A percentile compares a stretch with the other conserved stretches of the same genome.
phyloP scores from a whole-genome alignment of 2,113 vertebrate species.

The Bos taurus region ARS-UCD2.0 NC_037340.1:80021501-80022000 shows the following conservation, averaged over 20 bases:
- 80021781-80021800: conserved; percentile 57
- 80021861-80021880: conserved; percentile 56
- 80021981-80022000: not conserved
- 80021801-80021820: conserved; percentile 68
- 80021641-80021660: not conserved
- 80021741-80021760: not conserved
- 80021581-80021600: accelerated
- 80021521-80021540: accelerated
- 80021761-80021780: not conserved
- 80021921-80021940: conserved; percentile 66
- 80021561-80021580: not conserved
- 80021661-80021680: accelerated
- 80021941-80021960: conserved; percentile 41
- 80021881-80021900: conserved; percentile 66
- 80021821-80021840: conserved; percentile 24
- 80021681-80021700: accelerated
- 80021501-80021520: accelerated
- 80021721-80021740: not conserved
- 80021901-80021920: conserved; percentile 43
- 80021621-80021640: accelerated
- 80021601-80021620: not conserved
- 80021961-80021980: not conserved
- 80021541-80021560: not conserved
- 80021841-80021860: conserved; percentile 72
- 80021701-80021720: not conserved